Percentiles rank a stretch among this genome's conserved stretches.
These are phyloP conservation scores for Aphelocoma coerulescens DNA, from an alignment of 2,113 vertebrate genomes.

Conservation along the genomic window DNA sequence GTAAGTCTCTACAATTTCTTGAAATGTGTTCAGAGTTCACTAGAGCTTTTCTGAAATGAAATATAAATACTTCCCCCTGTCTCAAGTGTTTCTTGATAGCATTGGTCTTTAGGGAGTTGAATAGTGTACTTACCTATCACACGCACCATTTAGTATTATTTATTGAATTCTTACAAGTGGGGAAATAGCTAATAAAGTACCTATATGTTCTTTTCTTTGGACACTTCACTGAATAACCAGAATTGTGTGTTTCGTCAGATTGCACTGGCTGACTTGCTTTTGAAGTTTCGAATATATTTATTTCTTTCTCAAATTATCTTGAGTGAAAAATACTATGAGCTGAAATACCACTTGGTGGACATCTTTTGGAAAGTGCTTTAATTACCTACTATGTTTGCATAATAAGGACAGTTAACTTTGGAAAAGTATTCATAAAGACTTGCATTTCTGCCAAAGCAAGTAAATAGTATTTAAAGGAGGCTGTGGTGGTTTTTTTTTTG, in stretches of 20 bases:
- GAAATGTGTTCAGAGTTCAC: background rate
- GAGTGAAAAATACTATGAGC: background rate
- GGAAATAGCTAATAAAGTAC: background rate
- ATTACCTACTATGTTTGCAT: background rate
- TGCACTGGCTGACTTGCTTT: background rate
- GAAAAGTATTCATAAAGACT: background rate
- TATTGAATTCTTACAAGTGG: background rate
- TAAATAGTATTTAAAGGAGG: background rate
- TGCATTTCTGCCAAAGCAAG: background rate
- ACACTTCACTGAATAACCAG: background rate
- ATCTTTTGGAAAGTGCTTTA: background rate
- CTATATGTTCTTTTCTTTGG: background rate
- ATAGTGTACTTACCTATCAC: background rate
- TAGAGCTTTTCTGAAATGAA: background rate
- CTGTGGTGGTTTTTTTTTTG: no score
- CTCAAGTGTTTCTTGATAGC: background rate
- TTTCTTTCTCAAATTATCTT: background rate
- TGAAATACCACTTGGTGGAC: background rate
- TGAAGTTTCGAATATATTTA: background rate
- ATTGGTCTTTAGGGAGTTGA: background rate
- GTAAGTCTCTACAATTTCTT: background rate
- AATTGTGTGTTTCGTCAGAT: background rate
- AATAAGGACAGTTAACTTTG: background rate
- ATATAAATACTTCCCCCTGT: background rate
- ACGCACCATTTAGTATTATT: background rate